Evolutionary conservation across 1,140 invertebrate genomes (phyloP).

Genomic region (Sitobion miscanthi): DNA sequence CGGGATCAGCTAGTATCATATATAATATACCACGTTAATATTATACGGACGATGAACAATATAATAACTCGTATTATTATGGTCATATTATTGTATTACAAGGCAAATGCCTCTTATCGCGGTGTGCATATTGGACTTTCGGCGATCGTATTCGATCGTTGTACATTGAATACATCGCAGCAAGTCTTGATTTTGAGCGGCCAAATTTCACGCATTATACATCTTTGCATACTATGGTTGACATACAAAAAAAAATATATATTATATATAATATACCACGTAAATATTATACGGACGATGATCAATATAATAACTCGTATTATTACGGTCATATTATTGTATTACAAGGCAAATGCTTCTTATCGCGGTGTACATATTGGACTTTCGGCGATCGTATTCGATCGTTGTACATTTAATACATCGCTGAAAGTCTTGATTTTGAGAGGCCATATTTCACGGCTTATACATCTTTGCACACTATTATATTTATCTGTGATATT

Average conservation of each 20-base stretch:
- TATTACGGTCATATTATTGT: neutral
- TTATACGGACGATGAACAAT: neutral
- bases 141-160: neutral
- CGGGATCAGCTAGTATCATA: too few species aligned
- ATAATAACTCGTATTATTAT: neutral
- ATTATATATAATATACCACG: neutral
- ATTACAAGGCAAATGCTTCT: neutral
- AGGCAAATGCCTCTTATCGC: neutral
- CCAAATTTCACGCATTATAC: too few species aligned
- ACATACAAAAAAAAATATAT: too few species aligned
- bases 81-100: neutral
- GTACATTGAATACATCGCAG: too few species aligned
- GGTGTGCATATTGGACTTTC: neutral
- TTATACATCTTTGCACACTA: neutral
- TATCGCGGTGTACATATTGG: neutral
- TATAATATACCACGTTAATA: neutral
- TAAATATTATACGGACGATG: neutral
- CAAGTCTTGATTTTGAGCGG: neutral
- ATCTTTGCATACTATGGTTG: neutral
- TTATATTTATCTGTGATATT: neutral
- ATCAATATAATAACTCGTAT: neutral
- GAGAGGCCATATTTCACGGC: neutral
- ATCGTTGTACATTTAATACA: neutral
- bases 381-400: neutral
- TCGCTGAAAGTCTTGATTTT: neutral